Percentiles rank a stretch among this genome's conserved stretches.
phyloP scores from a whole-genome alignment of 2,113 vertebrate genomes.

The Pseudonaja textilis region DNA sequence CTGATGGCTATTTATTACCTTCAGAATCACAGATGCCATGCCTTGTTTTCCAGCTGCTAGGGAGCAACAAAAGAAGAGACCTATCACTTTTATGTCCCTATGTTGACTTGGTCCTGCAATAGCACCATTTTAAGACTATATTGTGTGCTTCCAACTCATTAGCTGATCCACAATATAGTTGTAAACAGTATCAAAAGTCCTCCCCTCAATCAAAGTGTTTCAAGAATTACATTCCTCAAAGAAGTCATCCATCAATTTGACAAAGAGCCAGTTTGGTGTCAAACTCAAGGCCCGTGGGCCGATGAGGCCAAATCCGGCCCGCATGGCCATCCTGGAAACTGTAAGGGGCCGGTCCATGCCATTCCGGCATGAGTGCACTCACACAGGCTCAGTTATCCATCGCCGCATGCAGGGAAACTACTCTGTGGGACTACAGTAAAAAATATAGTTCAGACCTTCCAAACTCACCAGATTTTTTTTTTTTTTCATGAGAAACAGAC shows the following conservation, averaged over 20 bases:
- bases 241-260: background rate
- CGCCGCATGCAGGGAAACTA: too few relatives aligned
- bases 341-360: too few relatives aligned
- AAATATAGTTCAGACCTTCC: too few relatives aligned
- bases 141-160: background rate
- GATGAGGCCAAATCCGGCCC: too few relatives aligned
- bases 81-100: background rate
- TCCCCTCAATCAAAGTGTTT: background rate
- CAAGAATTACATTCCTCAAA: background rate
- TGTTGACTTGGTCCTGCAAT: background rate
- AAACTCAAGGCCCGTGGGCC: too few relatives aligned
- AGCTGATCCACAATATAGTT: background rate
- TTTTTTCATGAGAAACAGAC: too few relatives aligned
- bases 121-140: background rate
- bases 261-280: background rate
- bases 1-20: background rate
- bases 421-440: too few relatives aligned
- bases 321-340: too few relatives aligned
- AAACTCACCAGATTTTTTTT: too few relatives aligned
- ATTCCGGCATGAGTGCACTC: accelerated
- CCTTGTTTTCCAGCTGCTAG: background rate
- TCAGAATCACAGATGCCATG: background rate
- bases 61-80: background rate
- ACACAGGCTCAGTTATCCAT: too few relatives aligned
- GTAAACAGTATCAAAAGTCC: background rate